Evolutionary conservation across 2,797 vertebrate genomes (phyloP), one percentile per base, ranked within the genome.

Genomic region (Rhabdophis nuchalis): DNA sequence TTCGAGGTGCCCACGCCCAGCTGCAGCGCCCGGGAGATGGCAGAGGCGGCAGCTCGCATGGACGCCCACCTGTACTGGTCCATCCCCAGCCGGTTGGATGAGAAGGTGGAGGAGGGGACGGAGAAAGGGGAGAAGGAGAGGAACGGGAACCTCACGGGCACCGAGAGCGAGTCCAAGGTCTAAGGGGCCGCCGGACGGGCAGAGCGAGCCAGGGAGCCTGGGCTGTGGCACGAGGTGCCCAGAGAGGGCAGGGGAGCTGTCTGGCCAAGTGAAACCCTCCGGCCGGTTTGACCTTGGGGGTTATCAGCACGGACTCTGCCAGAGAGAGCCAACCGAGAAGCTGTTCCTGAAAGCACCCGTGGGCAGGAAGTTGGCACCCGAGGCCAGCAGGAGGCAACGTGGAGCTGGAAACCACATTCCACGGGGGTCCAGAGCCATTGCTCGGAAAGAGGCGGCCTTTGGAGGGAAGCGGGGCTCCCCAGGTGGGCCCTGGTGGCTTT

Each of bases 1-100:
- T 98, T 99, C 87, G 98, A 99, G 97, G 99, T 99, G 95, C 97
- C 98, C 97, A 99, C 99, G 0, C 99, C 99, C 29, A 97, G 98
- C 18, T 98, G 98, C 97, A 99, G 99, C 0, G 99, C 99, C 1
- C 97, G 98, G 41, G 98, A 99, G 92, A 96, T 99, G 89, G 98
- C 98, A 6, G 96, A 99, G 96, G 98, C 98, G 0, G 97, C 98
- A 0, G 98, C 98, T 88, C 96, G 98, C 68, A 97, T 98, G 0
- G 98, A 99, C 0, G 98, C 98, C 94, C 98, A 99, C 95, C 98
- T 99, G 57, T 99, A 99, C 97, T 99, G 98, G 98, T 99, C 98
- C 41, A 99, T 99, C 96, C 98, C 98, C 95, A 99, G 98, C 96
- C 97, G 97, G 87, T 97, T 99, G 97, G 98, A 99, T 5, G 98